A percentile compares a stretch with the other conserved stretches of the same genome.
Conservation (phyloP, 2,888 invertebrate species). For the Acrocyrtus sp. region DNA sequence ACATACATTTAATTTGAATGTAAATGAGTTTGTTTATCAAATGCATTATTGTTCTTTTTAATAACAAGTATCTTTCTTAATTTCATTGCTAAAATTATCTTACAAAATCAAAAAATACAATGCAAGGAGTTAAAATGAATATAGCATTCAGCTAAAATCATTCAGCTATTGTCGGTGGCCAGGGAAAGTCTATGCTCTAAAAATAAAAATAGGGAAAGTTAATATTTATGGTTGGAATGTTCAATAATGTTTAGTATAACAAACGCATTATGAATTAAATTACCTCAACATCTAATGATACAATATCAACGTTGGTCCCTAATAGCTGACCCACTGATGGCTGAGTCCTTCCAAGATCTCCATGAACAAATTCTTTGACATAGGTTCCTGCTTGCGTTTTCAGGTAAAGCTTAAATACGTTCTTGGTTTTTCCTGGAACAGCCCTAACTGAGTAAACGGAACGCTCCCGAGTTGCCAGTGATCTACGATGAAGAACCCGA, state of each 20-base stretch:
- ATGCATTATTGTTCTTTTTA: too few relatives aligned
- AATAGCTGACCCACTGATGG: slow-evolving; percentile 81
- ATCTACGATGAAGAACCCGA: slow-evolving; percentile 84
- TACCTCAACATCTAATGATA: slow-evolving; percentile 87
- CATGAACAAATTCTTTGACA: slow-evolving; percentile 97
- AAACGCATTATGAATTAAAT: too few relatives aligned
- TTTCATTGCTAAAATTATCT: too few relatives aligned
- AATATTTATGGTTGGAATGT: slow-evolving; percentile 2
- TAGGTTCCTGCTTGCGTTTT: slow-evolving; percentile 94
- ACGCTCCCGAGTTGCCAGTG: slow-evolving; percentile 76
- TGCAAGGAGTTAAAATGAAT: too few relatives aligned
- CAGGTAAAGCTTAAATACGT: slow-evolving; percentile 74
- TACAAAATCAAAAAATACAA: too few relatives aligned
- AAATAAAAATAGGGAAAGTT: slow-evolving; percentile 33
- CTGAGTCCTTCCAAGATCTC: slow-evolving; percentile 89
- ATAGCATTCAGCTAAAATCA: slow-evolving; percentile 5
- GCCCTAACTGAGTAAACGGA: slow-evolving; percentile 76
- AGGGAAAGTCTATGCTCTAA: slow-evolving; percentile 75
- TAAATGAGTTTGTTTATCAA: too few relatives aligned
- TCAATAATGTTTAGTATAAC: neutral
- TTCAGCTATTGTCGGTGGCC: slow-evolving; percentile 71
- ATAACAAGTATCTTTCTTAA: too few relatives aligned
- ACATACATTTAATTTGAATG: too few relatives aligned
- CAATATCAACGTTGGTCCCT: slow-evolving; percentile 80
- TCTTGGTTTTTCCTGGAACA: slow-evolving; percentile 65